These are phyloP conservation scores for Ataeniobius toweri DNA, from an alignment of 2,797 vertebrate genomes.

Conservation along the genomic window DNA sequence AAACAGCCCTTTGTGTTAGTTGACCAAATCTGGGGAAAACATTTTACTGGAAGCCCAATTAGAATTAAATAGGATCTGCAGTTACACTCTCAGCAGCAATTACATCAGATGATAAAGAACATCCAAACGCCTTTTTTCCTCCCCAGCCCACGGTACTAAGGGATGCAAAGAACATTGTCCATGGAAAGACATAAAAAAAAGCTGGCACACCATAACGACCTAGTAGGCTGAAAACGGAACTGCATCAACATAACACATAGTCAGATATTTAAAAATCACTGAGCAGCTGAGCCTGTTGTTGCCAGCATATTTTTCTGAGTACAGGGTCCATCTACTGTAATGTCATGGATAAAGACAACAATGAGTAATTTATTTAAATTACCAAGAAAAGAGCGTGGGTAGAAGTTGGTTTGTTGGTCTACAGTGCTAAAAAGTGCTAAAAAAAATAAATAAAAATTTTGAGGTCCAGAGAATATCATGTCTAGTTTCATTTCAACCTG, in stretches of 20 bases:
- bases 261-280: conserved; percentile 70
- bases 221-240: conserved; percentile 72
- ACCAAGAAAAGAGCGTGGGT: conserved; percentile 34
- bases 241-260: conserved; percentile 69
- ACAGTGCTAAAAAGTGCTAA: conserved; percentile 22
- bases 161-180: conserved; percentile 79
- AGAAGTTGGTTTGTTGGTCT: conserved; percentile 54
- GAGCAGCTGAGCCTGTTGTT: conserved; percentile 44
- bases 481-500: conserved; percentile 36
- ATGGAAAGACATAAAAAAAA: conserved; percentile 73
- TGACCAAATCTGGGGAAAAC: conserved; percentile 54
- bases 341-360: conserved; percentile 71
- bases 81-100: conserved; percentile 68
- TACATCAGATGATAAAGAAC: conserved; percentile 69
- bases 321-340: conserved; percentile 39
- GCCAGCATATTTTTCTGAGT: conserved; percentile 39
- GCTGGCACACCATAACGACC: conserved; percentile 71
- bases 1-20: conserved; percentile 29
- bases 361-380: conserved; percentile 64
- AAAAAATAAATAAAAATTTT: not conserved
- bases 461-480: conserved; percentile 26
- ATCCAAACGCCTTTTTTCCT: conserved; percentile 49
- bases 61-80: conserved; percentile 54
- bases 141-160: conserved; percentile 60
- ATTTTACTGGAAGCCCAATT: conserved; percentile 34